These are phyloP conservation scores for Nyctereutes procyonoides DNA, from an alignment of 2,113 vertebrate genomes.

Conservation along the genomic window DNA sequence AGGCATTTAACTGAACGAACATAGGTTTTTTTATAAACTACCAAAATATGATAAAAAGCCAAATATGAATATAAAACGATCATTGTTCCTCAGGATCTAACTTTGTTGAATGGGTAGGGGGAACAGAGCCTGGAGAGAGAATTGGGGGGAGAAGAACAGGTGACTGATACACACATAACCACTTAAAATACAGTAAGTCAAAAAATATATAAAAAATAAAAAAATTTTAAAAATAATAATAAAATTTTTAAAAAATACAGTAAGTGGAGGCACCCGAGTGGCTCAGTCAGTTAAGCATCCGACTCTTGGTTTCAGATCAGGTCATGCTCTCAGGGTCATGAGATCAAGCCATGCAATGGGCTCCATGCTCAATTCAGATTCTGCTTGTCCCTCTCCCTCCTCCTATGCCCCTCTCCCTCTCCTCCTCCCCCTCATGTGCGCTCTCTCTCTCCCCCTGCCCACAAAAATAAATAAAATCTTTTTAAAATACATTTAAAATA, in stretches of 20 bases:
- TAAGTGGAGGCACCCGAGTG: too few species aligned
- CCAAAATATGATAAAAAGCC: constrained; percentile 20
- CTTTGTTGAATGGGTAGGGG: not conserved
- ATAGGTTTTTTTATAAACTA: constrained; percentile 38
- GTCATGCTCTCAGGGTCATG: not conserved
- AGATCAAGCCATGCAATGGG: not conserved
- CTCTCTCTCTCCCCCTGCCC: not conserved
- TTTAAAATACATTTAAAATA: not conserved
- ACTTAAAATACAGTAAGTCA: not conserved
- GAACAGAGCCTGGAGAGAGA: too few species aligned
- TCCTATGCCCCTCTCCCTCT: not conserved
- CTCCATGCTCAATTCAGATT: not conserved
- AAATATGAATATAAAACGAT: constrained; percentile 42
- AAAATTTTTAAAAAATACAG: too few species aligned
- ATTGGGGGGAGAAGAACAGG: not conserved
- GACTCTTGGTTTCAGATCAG: not conserved
- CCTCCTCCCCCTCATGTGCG: not conserved
- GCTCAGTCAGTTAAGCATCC: not conserved
- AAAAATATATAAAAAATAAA: too few species aligned
- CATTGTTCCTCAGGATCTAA: constrained; percentile 35
- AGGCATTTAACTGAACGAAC: constrained; percentile 32
- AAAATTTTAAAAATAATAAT: too few species aligned
- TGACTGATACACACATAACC: not conserved
- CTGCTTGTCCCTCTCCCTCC: not conserved
- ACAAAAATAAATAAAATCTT: not conserved